Evolutionary conservation across 2,113 vertebrate species (phyloP).

Genomic region (Geococcyx californianus): DNA sequence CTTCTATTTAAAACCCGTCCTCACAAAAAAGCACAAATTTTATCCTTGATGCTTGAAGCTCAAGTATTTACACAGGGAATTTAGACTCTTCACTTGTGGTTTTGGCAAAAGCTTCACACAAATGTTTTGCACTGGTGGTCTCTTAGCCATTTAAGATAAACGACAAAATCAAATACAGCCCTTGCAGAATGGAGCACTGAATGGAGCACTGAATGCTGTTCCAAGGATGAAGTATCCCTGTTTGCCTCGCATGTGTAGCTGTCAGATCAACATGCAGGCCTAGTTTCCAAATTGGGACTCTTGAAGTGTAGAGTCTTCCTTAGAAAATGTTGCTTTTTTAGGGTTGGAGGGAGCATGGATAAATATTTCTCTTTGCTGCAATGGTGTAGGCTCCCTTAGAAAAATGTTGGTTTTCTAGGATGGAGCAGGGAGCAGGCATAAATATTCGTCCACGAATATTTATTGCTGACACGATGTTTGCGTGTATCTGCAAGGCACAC

Average conservation of each 20-base stretch:
- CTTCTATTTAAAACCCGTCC: slow-evolving; percentile 51
- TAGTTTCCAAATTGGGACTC: not conserved
- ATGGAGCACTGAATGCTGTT: slow-evolving; percentile 66
- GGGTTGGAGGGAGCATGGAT: not conserved
- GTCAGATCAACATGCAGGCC: slow-evolving; percentile 37
- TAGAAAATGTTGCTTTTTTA: not conserved
- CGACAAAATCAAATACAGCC: slow-evolving; percentile 84
- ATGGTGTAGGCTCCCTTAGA: not conserved
- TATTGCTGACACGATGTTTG: not conserved
- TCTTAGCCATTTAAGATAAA: slow-evolving; percentile 83
- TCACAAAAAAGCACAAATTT: slow-evolving; percentile 62
- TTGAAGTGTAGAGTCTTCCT: not conserved
- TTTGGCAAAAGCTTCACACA: slow-evolving; percentile 87
- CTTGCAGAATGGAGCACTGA: slow-evolving; percentile 70
- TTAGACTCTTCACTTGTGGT: slow-evolving; percentile 84
- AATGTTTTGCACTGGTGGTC: slow-evolving; percentile 84
- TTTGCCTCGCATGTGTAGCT: slow-evolving; percentile 44
- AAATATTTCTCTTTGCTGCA: not conserved
- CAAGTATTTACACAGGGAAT: slow-evolving; percentile 84
- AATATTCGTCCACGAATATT: not conserved
- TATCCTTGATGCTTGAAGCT: slow-evolving; percentile 74
- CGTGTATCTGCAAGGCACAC: not conserved
- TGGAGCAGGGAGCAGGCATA: not conserved
- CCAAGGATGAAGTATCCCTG: slow-evolving; percentile 64
- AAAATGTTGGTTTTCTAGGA: not conserved